Evolutionary conservation across 2,888 invertebrate species (phyloP), one percentile per base, ranked within the genome.

Genomic region (Hoplodrina ambigua): DNA sequence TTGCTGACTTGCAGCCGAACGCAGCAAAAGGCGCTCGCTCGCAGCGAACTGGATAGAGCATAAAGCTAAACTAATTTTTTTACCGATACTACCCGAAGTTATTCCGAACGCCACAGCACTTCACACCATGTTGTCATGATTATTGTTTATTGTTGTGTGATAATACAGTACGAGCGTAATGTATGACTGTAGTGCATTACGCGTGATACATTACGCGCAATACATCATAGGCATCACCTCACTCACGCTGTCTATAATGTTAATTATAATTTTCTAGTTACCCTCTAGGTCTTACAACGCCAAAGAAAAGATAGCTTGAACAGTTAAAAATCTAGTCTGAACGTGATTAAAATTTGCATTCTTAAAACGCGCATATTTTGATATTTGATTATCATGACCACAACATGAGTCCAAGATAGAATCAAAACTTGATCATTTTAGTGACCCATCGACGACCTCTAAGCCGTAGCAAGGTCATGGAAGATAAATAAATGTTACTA

Each of bases 361-460:
- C 17, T 17, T 46, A 17, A 44, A 46, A 44, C 6, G 57, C 25
- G 20, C 11, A 4, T 37, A 44, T 19, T 25, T 55, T 53, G 33
- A 20, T 60, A 46, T 46, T 46, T 46, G 17, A 46, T 46, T 61
- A 41, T 54, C 52, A 57, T 61, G 52, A 65, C 30, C 55, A 68
- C 20, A 8, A 52, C 57, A 65, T 55, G 54, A 46, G 20, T 37
- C n/a, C 10, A 20, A 17, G 44, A 64, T 55, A 60, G 25, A 62
- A 54, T 56, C 20, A 44, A 65, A 63, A 33, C 33, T 63, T 78
- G 63, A 77, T 77, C 58, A 75, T 73, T 73, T 64, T 67, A 66
- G 70, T 78, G 75, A 78, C 72, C 74, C 75, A 78, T 81, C 60
- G 75, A 71, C 88, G 94, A 94, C 94, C 94, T 94, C 90, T 93